Percentiles rank a stretch among this genome's conserved stretches.
Evolutionary conservation across 2,113 vertebrate species (phyloP).

Genomic region (Fulmarus glacialis): DNA sequence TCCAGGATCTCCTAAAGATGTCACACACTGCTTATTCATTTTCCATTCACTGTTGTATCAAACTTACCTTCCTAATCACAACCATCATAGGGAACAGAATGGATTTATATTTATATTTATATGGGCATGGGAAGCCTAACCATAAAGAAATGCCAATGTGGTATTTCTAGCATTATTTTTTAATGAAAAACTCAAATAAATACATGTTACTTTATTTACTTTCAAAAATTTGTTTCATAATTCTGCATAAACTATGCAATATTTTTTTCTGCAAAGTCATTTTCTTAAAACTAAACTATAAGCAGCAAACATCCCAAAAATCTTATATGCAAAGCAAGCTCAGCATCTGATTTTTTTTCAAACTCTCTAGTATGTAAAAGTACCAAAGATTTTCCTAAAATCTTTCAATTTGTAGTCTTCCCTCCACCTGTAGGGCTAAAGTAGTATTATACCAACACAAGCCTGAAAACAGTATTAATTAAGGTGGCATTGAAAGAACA

Average conservation of each 20-base stretch:
- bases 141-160: not conserved
- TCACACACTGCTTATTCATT: not conserved
- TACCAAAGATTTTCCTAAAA: conserved; percentile 63
- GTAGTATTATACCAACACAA: conserved; percentile 64
- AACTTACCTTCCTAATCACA: not conserved
- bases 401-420: conserved; percentile 70
- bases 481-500: not conserved
- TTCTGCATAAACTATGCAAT: not conserved
- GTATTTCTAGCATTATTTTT: not conserved
- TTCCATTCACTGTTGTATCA: not conserved
- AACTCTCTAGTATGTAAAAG: not conserved
- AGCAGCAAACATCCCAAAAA: not conserved
- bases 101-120: not conserved
- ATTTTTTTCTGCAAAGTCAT: not conserved
- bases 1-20: not conserved
- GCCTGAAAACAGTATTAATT: conserved; percentile 26
- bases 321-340: not conserved
- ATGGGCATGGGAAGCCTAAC: not conserved
- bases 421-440: conserved; percentile 69
- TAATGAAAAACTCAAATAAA: not conserved
- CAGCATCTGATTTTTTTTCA: not conserved
- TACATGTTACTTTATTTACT: not conserved
- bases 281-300: not conserved
- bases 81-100: not conserved
- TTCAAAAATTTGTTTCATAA: not conserved